These are phyloP conservation scores for Nebria brevicollis DNA, from an alignment of 2,888 invertebrate species.

Conservation along the genomic window DNA sequence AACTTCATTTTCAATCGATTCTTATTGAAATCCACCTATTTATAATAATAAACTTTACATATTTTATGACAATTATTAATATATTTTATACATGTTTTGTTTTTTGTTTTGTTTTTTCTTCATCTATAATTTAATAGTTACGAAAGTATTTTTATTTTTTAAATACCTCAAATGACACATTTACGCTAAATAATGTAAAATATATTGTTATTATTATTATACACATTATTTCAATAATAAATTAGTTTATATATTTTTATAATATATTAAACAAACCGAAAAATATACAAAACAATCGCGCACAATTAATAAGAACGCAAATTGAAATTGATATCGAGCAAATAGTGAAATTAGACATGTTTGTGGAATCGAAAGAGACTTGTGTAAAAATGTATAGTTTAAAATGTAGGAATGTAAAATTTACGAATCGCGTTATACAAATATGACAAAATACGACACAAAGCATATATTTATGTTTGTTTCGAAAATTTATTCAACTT, in stretches of 20 bases:
- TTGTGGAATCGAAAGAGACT: background rate
- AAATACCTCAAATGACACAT: slow-evolving; percentile 45
- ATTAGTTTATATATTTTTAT: slow-evolving; percentile 9
- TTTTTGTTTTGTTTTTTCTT: background rate
- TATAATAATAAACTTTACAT: slow-evolving; percentile 41
- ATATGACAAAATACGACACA: slow-evolving; percentile 32
- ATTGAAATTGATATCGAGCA: background rate
- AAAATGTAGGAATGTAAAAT: slow-evolving; percentile 40
- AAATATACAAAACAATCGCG: background rate
- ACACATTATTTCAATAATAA: slow-evolving; percentile 5
- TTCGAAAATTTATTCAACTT: background rate
- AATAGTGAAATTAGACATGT: background rate
- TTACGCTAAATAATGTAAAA: slow-evolving; percentile 45
- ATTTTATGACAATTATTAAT: slow-evolving; percentile 43
- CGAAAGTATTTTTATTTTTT: slow-evolving; percentile 34
- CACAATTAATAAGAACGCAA: background rate
- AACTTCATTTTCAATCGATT: slow-evolving; percentile 17
- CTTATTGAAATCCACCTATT: slow-evolving; percentile 37
- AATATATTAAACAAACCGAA: background rate
- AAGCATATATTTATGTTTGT: slow-evolving; percentile 24
- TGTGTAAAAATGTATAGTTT: background rate
- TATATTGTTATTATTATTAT: slow-evolving; percentile 25
- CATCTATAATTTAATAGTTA: slow-evolving; percentile 43
- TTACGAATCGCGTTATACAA: slow-evolving; percentile 29
- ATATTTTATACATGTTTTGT: slow-evolving; percentile 43